Conservation (phyloP, 1,140 invertebrate species). For the Procambarus virginalis region DNA sequence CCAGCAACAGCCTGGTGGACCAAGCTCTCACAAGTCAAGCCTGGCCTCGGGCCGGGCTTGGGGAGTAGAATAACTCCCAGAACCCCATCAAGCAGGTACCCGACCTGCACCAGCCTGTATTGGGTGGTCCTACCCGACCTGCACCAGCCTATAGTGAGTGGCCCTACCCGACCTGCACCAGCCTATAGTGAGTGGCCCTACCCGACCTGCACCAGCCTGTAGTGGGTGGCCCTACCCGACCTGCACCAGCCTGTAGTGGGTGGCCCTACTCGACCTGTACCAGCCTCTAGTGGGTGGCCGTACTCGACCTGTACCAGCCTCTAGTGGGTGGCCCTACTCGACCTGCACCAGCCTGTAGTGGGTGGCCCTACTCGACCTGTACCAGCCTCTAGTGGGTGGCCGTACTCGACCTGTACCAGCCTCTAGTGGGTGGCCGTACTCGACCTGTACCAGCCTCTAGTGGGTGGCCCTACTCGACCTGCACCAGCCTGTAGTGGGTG, state of each 20-base stretch:
- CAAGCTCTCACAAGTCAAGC: no score
- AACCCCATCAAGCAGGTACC: no score
- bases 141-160: background rate
- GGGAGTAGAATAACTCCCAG: no score
- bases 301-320: background rate
- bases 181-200: no score
- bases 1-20: no score
- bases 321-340: no score
- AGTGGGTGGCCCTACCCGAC: background rate
- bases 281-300: background rate
- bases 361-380: background rate
- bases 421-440: background rate
- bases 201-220: background rate
- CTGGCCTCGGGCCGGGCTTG: no score
- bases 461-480: no score
- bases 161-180: background rate
- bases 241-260: background rate
- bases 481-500: background rate
- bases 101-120: background rate
- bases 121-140: background rate
- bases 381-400: background rate
- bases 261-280: background rate
- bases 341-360: background rate
- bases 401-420: background rate
- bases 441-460: background rate